A percentile compares a stretch with the other conserved stretches of the same genome.
Conservation (phyloP, 53 echinoderm and acorn worm species). For the Apostichopus leukothele region DNA sequence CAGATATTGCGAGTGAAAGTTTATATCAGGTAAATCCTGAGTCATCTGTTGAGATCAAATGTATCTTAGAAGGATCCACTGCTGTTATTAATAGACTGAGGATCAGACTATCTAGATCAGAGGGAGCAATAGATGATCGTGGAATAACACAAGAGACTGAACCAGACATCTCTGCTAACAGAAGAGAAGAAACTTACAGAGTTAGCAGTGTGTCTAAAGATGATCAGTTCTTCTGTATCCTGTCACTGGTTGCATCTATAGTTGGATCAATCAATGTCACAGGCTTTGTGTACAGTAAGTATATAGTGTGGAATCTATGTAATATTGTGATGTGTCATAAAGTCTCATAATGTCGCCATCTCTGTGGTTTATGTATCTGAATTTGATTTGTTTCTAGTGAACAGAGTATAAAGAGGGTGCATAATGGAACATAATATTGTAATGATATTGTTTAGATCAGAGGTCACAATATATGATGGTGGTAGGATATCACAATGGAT, state of each 20-base stretch:
- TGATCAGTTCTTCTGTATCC: conserved; percentile 1
- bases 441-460: too few relatives aligned
- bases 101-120: neutral
- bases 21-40: neutral
- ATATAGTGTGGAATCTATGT: neutral
- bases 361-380: too few relatives aligned
- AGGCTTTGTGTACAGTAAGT: neutral
- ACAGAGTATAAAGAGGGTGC: too few relatives aligned
- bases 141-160: neutral
- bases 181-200: neutral
- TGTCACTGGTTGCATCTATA: neutral
- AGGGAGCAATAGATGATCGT: neutral
- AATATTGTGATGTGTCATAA: too few relatives aligned
- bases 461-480: too few relatives aligned
- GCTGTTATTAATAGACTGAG: neutral
- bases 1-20: neutral
- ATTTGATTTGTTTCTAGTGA: too few relatives aligned
- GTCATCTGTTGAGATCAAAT: neutral
- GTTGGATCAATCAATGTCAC: neutral
- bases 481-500: too few relatives aligned
- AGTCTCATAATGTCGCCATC: too few relatives aligned
- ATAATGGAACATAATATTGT: too few relatives aligned
- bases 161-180: neutral
- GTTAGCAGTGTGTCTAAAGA: neutral
- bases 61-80: neutral